phyloP scores from a whole-genome alignment of 2,797 vertebrate genomes.

The Pipistrellus pygmaeus region DNA sequence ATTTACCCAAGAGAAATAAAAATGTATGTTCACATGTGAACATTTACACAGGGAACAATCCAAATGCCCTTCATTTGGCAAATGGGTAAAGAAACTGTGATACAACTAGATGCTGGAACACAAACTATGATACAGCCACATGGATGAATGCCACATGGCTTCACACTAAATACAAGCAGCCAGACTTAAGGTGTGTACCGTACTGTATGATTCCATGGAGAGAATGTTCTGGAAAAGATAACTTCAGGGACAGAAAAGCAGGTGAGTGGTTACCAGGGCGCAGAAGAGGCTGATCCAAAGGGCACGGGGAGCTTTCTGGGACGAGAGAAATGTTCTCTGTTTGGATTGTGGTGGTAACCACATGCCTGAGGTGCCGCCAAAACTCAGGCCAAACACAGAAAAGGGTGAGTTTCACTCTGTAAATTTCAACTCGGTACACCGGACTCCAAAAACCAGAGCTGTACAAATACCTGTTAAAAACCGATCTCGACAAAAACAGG shows the following conservation, averaged over 20 bases:
- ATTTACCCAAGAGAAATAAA: slow-evolving; percentile 33
- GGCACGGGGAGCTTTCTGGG: not conserved
- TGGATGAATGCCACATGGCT: not conserved
- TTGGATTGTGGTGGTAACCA: not conserved
- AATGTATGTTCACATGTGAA: not conserved
- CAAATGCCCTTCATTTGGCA: not conserved
- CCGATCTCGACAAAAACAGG: not conserved
- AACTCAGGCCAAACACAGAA: not conserved
- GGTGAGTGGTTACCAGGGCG: not conserved
- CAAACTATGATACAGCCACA: not conserved
- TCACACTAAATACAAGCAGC: not conserved
- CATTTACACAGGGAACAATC: not conserved
- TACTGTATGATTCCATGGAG: not conserved
- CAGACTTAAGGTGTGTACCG: not conserved
- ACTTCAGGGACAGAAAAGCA: not conserved
- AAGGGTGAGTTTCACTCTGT: not conserved
- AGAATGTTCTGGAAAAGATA: slow-evolving; percentile 6
- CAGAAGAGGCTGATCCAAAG: not conserved
- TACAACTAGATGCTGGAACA: not conserved
- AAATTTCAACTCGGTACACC: not conserved
- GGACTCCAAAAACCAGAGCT: not conserved
- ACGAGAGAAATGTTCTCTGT: not conserved
- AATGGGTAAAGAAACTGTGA: not conserved
- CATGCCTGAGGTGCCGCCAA: not conserved
- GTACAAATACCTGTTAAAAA: not conserved